phyloP scores from a whole-genome alignment of 2,113 vertebrate genomes.

The Leptosomus discolor region DNA sequence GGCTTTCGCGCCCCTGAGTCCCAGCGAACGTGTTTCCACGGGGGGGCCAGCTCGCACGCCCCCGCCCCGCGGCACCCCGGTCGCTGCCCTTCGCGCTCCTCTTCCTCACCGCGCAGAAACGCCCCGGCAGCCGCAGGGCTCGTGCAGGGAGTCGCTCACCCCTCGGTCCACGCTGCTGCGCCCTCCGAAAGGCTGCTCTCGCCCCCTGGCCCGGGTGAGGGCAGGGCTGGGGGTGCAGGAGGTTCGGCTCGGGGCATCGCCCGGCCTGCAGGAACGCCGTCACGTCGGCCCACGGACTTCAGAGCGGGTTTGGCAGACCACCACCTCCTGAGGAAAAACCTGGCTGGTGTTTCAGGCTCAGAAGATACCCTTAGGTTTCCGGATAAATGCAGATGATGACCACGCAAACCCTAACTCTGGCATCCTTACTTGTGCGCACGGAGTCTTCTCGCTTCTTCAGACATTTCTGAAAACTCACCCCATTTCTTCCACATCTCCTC shows the following conservation, averaged over 20 bases:
- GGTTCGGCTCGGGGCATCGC: background rate
- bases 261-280: background rate
- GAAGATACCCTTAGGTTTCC: background rate
- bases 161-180: background rate
- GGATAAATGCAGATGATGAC: background rate
- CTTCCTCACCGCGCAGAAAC: background rate
- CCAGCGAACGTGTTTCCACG: rapidly evolving
- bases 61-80: background rate
- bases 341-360: background rate
- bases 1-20: rapidly evolving
- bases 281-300: background rate
- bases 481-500: background rate
- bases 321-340: background rate
- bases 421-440: background rate
- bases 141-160: background rate
- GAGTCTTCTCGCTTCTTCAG: background rate
- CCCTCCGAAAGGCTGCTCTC: background rate
- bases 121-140: background rate
- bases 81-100: background rate
- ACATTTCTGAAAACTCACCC: background rate
- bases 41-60: rapidly evolving
- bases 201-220: too few relatives aligned
- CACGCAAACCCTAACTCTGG: background rate
- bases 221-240: too few relatives aligned
- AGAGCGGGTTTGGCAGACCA: background rate